Conservation (phyloP, 2,113 vertebrate species). For the Lophotis ruficrista region DNA sequence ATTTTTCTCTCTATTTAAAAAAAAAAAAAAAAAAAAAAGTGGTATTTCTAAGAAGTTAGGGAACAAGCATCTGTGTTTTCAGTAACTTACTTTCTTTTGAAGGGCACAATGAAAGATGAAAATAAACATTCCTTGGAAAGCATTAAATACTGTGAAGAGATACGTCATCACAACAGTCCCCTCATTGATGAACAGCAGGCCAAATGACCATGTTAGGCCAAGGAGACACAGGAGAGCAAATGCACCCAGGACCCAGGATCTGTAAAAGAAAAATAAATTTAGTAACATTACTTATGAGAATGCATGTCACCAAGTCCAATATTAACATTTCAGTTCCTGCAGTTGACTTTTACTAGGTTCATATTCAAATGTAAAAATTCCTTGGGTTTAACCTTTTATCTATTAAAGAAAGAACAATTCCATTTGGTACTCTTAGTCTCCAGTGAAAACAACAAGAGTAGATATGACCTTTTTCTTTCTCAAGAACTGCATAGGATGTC, state of each 20-base stretch:
- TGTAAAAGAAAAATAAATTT: slow-evolving; percentile 78
- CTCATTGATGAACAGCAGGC: slow-evolving; percentile 95
- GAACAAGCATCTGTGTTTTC: neutral
- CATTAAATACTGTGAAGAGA: slow-evolving; percentile 98
- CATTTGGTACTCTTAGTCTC: slow-evolving; percentile 74
- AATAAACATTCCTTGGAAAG: slow-evolving; percentile 99
- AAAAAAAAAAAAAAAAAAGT: too few species aligned
- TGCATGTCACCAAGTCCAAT: slow-evolving; percentile 21
- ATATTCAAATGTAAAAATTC: slow-evolving; percentile 76
- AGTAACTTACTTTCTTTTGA: slow-evolving; percentile 93
- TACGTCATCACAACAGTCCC: slow-evolving; percentile 96
- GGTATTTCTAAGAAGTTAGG: neutral
- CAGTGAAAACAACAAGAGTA: slow-evolving; percentile 76
- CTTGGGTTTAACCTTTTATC: slow-evolving; percentile 77
- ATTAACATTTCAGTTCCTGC: slow-evolving; percentile 72
- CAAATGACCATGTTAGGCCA: slow-evolving; percentile 97
- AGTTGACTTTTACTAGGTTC: slow-evolving; percentile 77
- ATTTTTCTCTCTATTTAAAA: neutral
- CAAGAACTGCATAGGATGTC: slow-evolving; percentile 67
- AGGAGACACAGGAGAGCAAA: slow-evolving; percentile 95
- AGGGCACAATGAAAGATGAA: slow-evolving; percentile 98
- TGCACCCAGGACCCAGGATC: slow-evolving; percentile 97
- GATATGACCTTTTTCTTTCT: slow-evolving; percentile 72
- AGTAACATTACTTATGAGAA: slow-evolving; percentile 45
- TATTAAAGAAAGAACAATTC: slow-evolving; percentile 74